Percentiles rank a stretch among this genome's conserved stretches.
Conservation (phyloP, 2,888 invertebrate species). For the Diadromus collaris region DNA sequence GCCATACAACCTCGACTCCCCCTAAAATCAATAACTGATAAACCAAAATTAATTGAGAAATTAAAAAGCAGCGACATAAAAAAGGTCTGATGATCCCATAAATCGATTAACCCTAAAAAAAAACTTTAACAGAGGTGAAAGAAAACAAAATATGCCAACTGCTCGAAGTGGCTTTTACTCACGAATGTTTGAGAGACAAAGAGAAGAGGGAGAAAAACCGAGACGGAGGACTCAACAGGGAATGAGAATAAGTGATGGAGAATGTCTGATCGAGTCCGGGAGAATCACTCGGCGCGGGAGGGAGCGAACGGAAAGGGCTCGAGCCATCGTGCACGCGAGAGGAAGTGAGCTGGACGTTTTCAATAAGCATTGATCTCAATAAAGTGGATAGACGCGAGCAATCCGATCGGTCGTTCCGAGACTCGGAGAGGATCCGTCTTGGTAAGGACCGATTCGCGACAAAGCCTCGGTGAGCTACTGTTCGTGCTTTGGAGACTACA, state of each 20-base stretch:
- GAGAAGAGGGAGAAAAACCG: neutral
- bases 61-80: neutral
- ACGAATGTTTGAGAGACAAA: neutral
- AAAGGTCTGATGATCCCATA: neutral
- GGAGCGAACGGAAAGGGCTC: conserved; percentile 1
- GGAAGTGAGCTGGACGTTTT: conserved; percentile 64
- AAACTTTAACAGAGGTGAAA: neutral
- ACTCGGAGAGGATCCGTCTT: conserved; percentile 49
- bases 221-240: conserved; percentile 20
- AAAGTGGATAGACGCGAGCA: conserved; percentile 69
- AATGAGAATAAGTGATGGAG: conserved; percentile 52
- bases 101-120: neutral
- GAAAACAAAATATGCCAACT: conserved; percentile 6
- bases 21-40: neutral
- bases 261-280: conserved; percentile 52
- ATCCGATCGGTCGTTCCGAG: conserved; percentile 61
- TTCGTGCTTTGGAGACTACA: conserved; percentile 28
- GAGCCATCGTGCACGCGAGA: conserved; percentile 16
- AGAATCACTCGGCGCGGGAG: conserved; percentile 27
- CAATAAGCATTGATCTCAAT: conserved; percentile 73
- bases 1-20: no score
- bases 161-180: neutral
- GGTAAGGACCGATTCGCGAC: conserved; percentile 56
- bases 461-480: conserved; percentile 59
- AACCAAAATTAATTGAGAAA: neutral